Percentiles rank a stretch among this genome's conserved stretches.
These are phyloP conservation scores for Neuroterus valhalla DNA, from an alignment of 1,140 invertebrate genomes.

Conservation along the genomic window DNA sequence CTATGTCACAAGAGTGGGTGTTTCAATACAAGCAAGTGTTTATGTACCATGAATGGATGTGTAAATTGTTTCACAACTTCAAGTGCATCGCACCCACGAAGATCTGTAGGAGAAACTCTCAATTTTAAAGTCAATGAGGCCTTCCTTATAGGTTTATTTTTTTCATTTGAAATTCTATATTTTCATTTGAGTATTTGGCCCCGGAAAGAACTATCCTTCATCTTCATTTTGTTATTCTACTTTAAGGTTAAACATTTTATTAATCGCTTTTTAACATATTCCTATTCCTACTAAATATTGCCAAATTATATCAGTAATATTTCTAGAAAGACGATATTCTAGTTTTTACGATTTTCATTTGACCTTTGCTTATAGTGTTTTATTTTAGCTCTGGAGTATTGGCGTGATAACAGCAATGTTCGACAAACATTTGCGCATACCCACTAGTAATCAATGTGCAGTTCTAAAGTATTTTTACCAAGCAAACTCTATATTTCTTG, in stretches of 20 bases:
- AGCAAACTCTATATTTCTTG: background rate
- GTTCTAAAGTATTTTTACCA: background rate
- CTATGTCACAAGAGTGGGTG: background rate
- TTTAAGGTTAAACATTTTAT: no score
- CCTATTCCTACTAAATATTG: no score
- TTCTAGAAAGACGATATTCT: background rate
- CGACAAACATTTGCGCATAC: background rate
- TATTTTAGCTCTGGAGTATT: conserved; percentile 20
- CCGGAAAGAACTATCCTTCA: no score
- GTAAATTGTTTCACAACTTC: background rate
- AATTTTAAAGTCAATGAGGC: no score
- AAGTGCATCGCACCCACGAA: background rate
- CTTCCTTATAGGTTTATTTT: no score
- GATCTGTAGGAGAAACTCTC: background rate
- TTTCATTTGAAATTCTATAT: no score
- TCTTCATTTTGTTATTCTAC: no score
- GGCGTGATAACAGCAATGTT: conserved; percentile 3
- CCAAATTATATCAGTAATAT: no score
- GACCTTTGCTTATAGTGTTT: background rate
- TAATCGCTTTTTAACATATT: no score
- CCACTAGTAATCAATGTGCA: background rate
- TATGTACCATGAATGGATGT: background rate
- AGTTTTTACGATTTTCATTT: conserved; percentile 6
- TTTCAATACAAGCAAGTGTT: conserved; percentile 3
- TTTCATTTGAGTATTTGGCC: no score